Conservation (phyloP, 2,888 invertebrate species). For the Dasysyrphus albostriatus region DNA sequence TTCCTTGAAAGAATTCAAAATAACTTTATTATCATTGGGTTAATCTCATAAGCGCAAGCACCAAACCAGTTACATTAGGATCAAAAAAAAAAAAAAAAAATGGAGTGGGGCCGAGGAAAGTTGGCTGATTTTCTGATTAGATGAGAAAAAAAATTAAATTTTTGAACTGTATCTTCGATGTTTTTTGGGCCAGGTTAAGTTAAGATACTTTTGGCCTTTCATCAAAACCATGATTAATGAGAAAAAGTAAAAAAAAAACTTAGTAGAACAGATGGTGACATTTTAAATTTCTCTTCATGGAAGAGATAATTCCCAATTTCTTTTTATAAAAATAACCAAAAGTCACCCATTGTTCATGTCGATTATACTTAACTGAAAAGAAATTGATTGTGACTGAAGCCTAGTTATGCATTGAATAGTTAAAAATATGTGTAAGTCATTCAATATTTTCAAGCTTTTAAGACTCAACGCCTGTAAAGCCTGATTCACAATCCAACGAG, state of each 20-base stretch:
- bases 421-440: background rate
- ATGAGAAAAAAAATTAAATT: constrained; percentile 33
- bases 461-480: no score
- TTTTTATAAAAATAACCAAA: background rate
- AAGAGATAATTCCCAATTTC: background rate
- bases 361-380: background rate
- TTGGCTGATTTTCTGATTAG: constrained; percentile 39
- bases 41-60: constrained; percentile 65
- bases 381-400: background rate
- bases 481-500: no score
- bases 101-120: background rate
- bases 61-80: background rate
- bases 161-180: constrained; percentile 58
- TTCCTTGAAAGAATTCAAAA: constrained; percentile 68
- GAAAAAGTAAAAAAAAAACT: constrained; percentile 24
- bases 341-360: background rate
- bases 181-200: background rate
- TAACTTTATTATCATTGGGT: constrained; percentile 74
- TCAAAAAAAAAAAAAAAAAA: background rate
- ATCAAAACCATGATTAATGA: constrained; percentile 31
- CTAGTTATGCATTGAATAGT: background rate
- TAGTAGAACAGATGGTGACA: constrained; percentile 33
- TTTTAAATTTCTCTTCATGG: background rate
- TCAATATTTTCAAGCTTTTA: no score
- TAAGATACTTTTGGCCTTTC: background rate